These are phyloP conservation scores for Pecten maximus DNA, from an alignment of 2,888 invertebrate species.

Conservation along the genomic window DNA sequence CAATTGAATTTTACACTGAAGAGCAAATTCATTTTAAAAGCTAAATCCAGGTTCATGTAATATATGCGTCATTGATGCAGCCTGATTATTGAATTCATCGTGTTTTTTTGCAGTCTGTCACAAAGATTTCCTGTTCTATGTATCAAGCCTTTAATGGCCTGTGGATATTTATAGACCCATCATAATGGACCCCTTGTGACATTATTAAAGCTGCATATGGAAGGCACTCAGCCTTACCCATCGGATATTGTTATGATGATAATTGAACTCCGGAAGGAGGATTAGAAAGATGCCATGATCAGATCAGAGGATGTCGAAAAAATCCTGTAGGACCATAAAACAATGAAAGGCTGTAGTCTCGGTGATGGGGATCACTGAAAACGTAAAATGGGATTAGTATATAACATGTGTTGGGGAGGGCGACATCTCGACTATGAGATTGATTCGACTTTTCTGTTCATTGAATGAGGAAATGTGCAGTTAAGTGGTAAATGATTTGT, in stretches of 20 bases:
- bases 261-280: not conserved
- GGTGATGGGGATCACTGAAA: not conserved
- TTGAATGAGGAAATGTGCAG: not conserved
- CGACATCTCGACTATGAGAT: not conserved
- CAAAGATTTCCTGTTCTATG: not conserved
- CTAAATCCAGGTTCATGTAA: not conserved
- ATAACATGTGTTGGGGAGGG: not conserved
- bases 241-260: not conserved
- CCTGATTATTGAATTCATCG: not conserved
- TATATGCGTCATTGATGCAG: not conserved
- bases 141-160: not conserved
- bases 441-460: not conserved
- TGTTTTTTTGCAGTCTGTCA: not conserved
- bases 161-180: conserved; percentile 4
- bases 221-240: not conserved
- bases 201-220: conserved; percentile 10
- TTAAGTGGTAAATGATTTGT: conserved; percentile 6
- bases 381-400: not conserved
- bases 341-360: not conserved
- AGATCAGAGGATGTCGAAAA: not conserved
- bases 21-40: not conserved
- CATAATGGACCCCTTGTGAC: conserved; percentile 8
- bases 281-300: not conserved
- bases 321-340: not conserved
- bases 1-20: not conserved